phyloP scores from a whole-genome alignment of 2,113 vertebrate genomes.

The Tachycineta bicolor region DNA sequence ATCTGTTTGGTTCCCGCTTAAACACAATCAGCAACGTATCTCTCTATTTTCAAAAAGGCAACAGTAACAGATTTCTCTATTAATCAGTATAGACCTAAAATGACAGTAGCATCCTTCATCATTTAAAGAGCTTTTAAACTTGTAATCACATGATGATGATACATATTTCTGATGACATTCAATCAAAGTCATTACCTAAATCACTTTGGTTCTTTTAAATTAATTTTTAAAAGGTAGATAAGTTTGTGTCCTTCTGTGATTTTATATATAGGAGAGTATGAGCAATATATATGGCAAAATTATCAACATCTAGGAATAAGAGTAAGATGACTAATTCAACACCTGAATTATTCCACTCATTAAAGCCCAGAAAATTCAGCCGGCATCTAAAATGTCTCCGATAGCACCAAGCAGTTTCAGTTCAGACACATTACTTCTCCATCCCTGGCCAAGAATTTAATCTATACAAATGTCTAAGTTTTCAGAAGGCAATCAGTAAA shows the following conservation, averaged over 20 bases:
- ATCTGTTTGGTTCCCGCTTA: background rate
- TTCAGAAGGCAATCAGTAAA: background rate
- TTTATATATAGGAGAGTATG: background rate
- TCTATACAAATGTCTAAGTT: background rate
- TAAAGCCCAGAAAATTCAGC: background rate
- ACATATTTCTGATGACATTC: background rate
- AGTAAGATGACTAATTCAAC: background rate
- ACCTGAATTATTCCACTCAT: background rate
- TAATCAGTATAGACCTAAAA: background rate
- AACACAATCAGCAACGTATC: background rate
- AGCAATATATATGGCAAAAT: background rate
- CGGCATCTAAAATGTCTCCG: background rate
- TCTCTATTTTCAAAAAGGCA: background rate
- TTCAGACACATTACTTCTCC: background rate
- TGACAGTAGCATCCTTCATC: background rate
- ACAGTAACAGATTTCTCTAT: background rate
- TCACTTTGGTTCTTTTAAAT: background rate
- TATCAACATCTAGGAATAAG: background rate
- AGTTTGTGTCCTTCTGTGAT: background rate
- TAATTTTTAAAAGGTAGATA: background rate
- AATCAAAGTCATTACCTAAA: background rate
- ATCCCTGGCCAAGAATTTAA: background rate
- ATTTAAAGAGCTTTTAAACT: background rate
- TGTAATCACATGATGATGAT: background rate
- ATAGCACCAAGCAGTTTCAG: background rate